phyloP scores from a whole-genome alignment of 2,113 vertebrate genomes.

The Epinephelus lanceolatus region DNA sequence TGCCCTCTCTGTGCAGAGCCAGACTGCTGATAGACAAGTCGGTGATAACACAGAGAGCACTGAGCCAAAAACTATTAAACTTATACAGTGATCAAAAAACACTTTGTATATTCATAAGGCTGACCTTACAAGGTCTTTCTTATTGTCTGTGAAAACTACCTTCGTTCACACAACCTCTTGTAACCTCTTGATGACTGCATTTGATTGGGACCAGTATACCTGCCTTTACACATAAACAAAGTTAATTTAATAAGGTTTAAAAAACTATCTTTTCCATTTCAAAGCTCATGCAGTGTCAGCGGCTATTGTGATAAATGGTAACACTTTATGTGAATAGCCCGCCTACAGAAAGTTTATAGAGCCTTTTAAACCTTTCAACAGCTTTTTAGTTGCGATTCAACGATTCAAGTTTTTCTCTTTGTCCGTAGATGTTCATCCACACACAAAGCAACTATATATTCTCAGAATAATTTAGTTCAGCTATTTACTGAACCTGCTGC shows the following conservation, averaged over 20 bases:
- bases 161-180: not conserved
- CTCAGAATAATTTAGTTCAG: too few species aligned
- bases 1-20: conserved; percentile 38
- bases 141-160: not conserved
- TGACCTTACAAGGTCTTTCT: not conserved
- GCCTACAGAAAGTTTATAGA: too few species aligned
- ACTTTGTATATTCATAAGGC: not conserved
- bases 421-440: too few species aligned
- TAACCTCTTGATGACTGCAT: not conserved
- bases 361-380: too few species aligned
- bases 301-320: not conserved
- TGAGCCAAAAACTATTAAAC: not conserved
- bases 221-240: not conserved
- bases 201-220: not conserved
- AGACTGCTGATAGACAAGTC: not conserved
- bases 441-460: too few species aligned
- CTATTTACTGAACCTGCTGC: too few species aligned
- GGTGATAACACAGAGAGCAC: not conserved
- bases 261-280: not conserved
- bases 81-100: not conserved
- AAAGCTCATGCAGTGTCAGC: not conserved
- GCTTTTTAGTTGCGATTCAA: too few species aligned
- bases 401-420: too few species aligned
- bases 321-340: too few species aligned
- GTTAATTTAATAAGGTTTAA: not conserved